Evolutionary conservation across 2,113 vertebrate genomes (phyloP), one percentile per base, ranked within the genome.

Genomic region (Leuciscus idus): DNA sequence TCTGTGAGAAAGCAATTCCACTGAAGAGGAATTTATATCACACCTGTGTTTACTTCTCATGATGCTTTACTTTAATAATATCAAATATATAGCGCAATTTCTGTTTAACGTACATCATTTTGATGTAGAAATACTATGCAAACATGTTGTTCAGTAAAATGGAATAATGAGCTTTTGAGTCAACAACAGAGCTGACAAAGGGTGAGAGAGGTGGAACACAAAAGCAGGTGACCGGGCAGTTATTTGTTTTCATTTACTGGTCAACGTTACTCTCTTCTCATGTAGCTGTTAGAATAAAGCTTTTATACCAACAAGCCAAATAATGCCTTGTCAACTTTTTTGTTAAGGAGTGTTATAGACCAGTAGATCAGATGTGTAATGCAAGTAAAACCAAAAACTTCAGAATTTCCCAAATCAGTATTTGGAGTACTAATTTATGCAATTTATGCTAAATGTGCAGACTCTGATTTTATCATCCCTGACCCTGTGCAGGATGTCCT

Each of bases 161-260:
- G 59, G 79, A 66, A 81, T 66, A 64, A 81, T 73, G 4, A 70
- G 17, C 66, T 15, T 55, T 30, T 81, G 57, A 55, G 64, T 62
- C 81, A 78, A 84, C 28, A 87, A 59, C 68, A 79, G 72, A 28
- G 43, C 21, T 43, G 28, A 85, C 72, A 66, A 82, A 70, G 81
- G 66, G 17, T 46, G 28, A 50, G 7, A 62, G 26, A 70, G 33
- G 59, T 62, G 52, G 21, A 80, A 70, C 78, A 87, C 57, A 48
- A 82, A 62, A 87, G 86, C 59, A 52, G n/a, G 61, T 64, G 62
- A 68, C 28, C 19, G 0, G 10, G 62, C 26, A 23, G 61, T 82
- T 52, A n/a, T 82, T 82, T 82, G 64, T 82, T 82, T 82, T 52
- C n/a, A 55, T 82, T 82, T 68, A 19, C 80, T 52, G 28, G n/a